Conservation (phyloP, 2,113 vertebrate genomes). For the Chloropsis cyanopogon region DNA sequence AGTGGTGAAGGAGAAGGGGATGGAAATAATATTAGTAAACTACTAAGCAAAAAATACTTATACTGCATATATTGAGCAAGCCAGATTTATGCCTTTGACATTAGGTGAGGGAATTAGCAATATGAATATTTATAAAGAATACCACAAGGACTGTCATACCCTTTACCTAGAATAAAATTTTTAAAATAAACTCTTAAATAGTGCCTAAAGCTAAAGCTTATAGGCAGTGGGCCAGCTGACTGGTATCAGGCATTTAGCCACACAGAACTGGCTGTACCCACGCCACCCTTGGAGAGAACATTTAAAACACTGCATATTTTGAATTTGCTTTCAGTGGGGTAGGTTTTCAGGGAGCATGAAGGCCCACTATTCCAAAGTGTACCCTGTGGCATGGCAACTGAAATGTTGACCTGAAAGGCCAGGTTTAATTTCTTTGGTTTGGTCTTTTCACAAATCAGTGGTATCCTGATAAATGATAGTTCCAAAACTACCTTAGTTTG, state of each 20-base stretch:
- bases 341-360: neutral
- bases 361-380: neutral
- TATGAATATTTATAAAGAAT: constrained; percentile 20
- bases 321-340: neutral
- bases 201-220: neutral
- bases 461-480: neutral
- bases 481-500: neutral
- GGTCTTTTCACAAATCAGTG: neutral
- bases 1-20: neutral
- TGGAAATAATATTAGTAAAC: neutral
- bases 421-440: neutral
- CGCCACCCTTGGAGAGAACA: neutral
- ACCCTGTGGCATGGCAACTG: neutral
- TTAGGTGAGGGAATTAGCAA: constrained; percentile 9
- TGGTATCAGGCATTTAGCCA: neutral
- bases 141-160: neutral
- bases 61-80: neutral
- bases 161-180: neutral
- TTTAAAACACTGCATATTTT: neutral
- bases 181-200: neutral
- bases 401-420: neutral
- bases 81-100: constrained; percentile 10
- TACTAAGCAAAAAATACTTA: neutral
- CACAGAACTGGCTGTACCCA: neutral
- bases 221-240: neutral